Base-by-base conservation (phyloP, 2,797 vertebrate species). In the Pelodytes ibericus region DNA sequence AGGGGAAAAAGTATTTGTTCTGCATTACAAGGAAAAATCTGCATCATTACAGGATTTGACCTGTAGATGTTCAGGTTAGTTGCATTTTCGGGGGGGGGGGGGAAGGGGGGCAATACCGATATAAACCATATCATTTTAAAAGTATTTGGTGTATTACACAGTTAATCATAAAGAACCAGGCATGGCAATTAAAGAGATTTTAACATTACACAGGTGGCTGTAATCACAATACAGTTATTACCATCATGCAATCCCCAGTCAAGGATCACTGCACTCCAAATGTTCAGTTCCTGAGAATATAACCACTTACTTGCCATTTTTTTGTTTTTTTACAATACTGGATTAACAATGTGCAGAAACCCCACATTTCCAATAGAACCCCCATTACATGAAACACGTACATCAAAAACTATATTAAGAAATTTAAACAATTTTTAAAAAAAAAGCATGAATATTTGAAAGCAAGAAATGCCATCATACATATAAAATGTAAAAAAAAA, bases 151-250 rank as follows among this genome's bases (percentile, higher is more conserved):
- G 25, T 44, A 41, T 60, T 66, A 59, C 49, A 56, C 56, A 68
- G 69, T 77, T 72, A 72, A 66, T 65, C 13, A 15, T 65, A 66
- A 66, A 71, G 44, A 69, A 72, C 61, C 27, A 62, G 39, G 70
- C 44, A 24, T 6, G 4, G 75, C 69, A 72, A 72, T 78, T 72
- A 72, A 66, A 66, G 27, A 9, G 24, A 22, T 56, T 72, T 31
- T 78, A 69, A 77, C 75, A 77, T 66, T 53, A 39, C 69, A 77
- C 75, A 77, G 75, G 75, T 77, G 76, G 76, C 70, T 56, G 60
- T 68, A 69, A 79, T 79, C 71, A 72, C 71, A 69, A 58, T 63
- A 62, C 47, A 57, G 57, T 69, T 63, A 74, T 79, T 73, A 69
- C 64, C 57, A 79, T 74, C 77, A 72, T 44, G 36, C 77, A 63